These are phyloP conservation scores for Porites australiensis DNA, from an alignment of 64 coral and sea anemone genomes.

Conservation along the genomic window DNA sequence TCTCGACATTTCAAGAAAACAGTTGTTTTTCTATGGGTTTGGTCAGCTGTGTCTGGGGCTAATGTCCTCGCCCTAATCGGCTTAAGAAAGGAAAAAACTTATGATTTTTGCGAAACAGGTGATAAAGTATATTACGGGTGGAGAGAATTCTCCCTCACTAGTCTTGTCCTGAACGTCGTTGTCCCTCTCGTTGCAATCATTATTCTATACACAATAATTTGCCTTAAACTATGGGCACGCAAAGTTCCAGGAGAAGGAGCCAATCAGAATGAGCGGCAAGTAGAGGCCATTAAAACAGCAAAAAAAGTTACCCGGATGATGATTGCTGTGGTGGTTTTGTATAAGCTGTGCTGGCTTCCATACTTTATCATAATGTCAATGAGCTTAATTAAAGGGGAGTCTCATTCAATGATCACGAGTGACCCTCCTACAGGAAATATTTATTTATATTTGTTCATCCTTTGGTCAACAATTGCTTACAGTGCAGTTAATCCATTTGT, in stretches of 20 bases:
- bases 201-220: neutral
- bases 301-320: conserved; percentile 20
- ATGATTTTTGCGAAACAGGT: neutral
- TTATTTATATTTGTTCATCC: neutral
- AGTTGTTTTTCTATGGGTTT: neutral
- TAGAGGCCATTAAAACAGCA: neutral
- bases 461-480: neutral
- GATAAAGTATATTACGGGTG: neutral
- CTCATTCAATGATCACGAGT: too few species aligned
- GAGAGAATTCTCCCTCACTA: neutral
- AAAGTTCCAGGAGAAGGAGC: conserved; percentile 13
- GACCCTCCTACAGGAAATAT: too few species aligned
- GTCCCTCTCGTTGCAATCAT: neutral
- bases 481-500: neutral
- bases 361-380: neutral
- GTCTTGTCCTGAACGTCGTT: neutral
- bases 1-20: neutral
- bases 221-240: neutral
- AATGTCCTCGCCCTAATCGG: neutral
- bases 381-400: neutral
- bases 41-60: neutral
- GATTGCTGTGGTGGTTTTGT: neutral
- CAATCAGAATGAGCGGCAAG: neutral
- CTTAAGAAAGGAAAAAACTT: neutral
- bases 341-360: neutral